Percentiles rank a stretch among this genome's conserved stretches.
phyloP scores from a whole-genome alignment of 2,888 invertebrate genomes.

The Tetragonula carbonaria region DNA sequence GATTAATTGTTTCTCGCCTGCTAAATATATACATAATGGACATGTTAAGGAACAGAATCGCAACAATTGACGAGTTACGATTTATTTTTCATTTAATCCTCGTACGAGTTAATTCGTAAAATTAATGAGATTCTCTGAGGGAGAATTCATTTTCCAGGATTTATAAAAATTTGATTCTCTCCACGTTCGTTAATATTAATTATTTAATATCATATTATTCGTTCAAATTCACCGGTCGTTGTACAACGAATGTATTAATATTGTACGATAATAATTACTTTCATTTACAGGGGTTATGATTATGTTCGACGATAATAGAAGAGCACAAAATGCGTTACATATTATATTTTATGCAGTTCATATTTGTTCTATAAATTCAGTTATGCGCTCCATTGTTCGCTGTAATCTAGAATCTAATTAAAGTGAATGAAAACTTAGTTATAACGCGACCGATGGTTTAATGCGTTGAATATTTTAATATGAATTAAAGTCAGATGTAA shows the following conservation, averaged over 20 bases:
- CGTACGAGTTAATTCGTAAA: too few species aligned
- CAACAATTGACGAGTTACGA: too few species aligned
- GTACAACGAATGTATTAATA: neutral
- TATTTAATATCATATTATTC: too few species aligned
- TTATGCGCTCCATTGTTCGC: neutral
- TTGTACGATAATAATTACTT: neutral
- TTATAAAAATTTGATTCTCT: too few species aligned
- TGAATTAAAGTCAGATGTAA: slow-evolving; percentile 1
- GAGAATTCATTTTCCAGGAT: too few species aligned
- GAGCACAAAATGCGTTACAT: neutral
- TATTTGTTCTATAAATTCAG: neutral
- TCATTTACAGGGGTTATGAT: neutral
- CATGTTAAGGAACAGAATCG: too few species aligned
- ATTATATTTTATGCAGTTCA: neutral
- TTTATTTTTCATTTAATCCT: too few species aligned
- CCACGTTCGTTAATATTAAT: too few species aligned
- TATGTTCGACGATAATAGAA: neutral
- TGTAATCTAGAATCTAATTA: neutral
- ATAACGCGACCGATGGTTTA: neutral
- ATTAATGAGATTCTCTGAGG: too few species aligned
- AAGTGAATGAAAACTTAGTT: neutral
- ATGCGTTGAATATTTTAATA: neutral
- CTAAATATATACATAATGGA: too few species aligned
- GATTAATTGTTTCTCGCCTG: too few species aligned
- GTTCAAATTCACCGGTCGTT: neutral